Evolutionary conservation across 2,113 vertebrate species (phyloP), one percentile per base, ranked within the genome.

Genomic region (Anser brachyrhynchus): DNA sequence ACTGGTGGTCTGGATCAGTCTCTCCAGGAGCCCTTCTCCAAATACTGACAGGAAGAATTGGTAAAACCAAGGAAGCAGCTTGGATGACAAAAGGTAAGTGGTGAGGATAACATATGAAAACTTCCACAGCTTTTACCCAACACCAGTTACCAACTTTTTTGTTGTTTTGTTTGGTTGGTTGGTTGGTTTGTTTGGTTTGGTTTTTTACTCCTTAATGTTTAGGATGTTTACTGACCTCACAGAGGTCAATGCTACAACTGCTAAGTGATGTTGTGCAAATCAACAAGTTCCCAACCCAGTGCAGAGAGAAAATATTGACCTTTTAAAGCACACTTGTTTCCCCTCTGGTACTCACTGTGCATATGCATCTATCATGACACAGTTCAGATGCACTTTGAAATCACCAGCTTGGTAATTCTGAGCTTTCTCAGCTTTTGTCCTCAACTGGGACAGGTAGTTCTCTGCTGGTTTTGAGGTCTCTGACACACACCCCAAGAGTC

Each of bases 401-500:
- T 90, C 39, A 91, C 37, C 17, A 8, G 22, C 16, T 31, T 84
- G 51, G 46, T 74, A 87, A 71, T 92, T 89, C 31, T 51, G 70
- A 87, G 49, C 28, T 89, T 64, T 84, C 49, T 10, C 39, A 82
- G 37, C 18, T 90, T 94, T 77, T 90, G 19, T 70, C 41, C 72
- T 81, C 13, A 25, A 16, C 29, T 41, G 23, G 76, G 33, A 85
- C n/a, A 57, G 33, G 49, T 62, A 76, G 28, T 10, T 57, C 71
- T 61, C 29, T 21, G 12, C 21, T 58, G 26, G 6, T 93, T 85
- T 65, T 64, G 67, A 13, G 44, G 41, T 8, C 58, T 79, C 76
- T 46, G 18, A 41, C 16, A 82, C 10, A 57, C 11, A 83, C 3
- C 49, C 17, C 26, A 66, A 58, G 10, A 85, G 22, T 8, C 25